Evolutionary conservation across 1,140 invertebrate species (phyloP).

Genomic region (Drosophila chauvacae): DNA sequence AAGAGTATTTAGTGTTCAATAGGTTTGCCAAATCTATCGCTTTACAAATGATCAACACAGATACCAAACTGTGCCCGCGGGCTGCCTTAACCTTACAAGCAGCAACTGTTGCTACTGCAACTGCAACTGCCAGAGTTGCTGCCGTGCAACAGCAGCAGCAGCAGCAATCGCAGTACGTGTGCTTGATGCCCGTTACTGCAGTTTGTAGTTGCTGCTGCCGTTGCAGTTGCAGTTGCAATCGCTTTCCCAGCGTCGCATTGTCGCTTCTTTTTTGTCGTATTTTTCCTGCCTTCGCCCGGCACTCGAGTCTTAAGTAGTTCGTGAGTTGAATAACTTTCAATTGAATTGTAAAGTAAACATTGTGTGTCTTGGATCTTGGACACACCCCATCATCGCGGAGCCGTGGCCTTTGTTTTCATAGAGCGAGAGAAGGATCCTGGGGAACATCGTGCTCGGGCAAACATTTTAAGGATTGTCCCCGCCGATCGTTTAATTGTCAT

Average conservation of each 20-base stretch:
- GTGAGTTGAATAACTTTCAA: conserved; percentile 84
- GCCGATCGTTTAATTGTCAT: conserved; percentile 72
- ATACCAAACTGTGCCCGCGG: conserved; percentile 58
- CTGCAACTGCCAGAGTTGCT: conserved; percentile 40
- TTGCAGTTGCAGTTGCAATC: conserved; percentile 48
- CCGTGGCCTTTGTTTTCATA: conserved; percentile 63
- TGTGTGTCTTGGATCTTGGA: conserved; percentile 70
- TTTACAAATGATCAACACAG: conserved; percentile 81
- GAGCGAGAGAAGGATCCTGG: conserved; percentile 15
- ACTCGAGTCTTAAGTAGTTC: conserved; percentile 80
- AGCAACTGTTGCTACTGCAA: conserved; percentile 69
- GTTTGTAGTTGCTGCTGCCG: conserved; percentile 34
- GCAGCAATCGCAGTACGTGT: conserved; percentile 65
- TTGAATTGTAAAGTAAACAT: conserved; percentile 84
- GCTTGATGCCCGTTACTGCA: conserved; percentile 60
- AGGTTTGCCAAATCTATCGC: conserved; percentile 62
- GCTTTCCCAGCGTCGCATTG: conserved; percentile 70
- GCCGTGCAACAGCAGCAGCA: conserved; percentile 16
- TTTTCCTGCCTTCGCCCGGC: conserved; percentile 36
- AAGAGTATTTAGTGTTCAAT: conserved; percentile 56
- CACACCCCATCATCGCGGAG: conserved; percentile 64
- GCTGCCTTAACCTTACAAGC: conserved; percentile 48
- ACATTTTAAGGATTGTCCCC: conserved; percentile 74
- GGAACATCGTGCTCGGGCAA: conserved; percentile 65
- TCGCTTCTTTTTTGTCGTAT: conserved; percentile 63